Percentiles rank a stretch among this genome's conserved stretches.
These are phyloP conservation scores for Sclerurus mexicanus DNA, from an alignment of 2,113 vertebrate species.

Conservation along the genomic window DNA sequence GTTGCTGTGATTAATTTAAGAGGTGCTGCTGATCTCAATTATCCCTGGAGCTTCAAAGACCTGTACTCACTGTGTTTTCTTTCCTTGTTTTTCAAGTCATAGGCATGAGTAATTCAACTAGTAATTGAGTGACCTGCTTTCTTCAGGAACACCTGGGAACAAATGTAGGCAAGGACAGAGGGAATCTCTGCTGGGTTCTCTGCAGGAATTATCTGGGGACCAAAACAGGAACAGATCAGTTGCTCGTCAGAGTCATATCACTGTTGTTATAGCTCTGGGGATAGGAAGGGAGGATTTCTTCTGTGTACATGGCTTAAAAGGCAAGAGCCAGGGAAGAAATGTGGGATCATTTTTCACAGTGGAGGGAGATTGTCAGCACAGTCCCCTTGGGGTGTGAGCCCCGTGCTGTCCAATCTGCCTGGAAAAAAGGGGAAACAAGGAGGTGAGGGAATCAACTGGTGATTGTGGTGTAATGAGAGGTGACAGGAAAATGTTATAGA, in stretches of 20 bases:
- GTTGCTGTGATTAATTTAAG: conserved; percentile 44
- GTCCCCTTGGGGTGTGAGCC: not conserved
- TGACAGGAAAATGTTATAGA: not conserved
- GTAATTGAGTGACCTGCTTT: conserved; percentile 63
- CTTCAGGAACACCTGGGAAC: conserved; percentile 13
- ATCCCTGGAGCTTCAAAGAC: conserved; percentile 56
- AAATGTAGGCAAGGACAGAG: not conserved
- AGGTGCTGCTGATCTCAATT: conserved; percentile 48
- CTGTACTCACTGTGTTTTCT: conserved; percentile 8
- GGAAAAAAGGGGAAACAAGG: not conserved
- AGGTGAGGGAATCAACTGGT: not conserved
- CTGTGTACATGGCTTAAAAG: not conserved
- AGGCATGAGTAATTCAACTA: conserved; percentile 18
- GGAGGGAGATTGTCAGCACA: not conserved
- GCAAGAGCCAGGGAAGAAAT: not conserved
- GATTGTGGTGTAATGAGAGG: not conserved
- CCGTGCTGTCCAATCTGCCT: not conserved
- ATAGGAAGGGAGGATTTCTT: not conserved
- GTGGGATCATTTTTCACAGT: not conserved
- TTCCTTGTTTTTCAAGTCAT: conserved; percentile 60
- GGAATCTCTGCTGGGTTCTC: not conserved
- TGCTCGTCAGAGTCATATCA: not conserved
- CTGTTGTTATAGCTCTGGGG: not conserved
- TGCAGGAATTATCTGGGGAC: not conserved
- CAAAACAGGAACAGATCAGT: not conserved